phyloP scores from a whole-genome alignment of 2,113 vertebrate genomes.

The Melospiza georgiana region DNA sequence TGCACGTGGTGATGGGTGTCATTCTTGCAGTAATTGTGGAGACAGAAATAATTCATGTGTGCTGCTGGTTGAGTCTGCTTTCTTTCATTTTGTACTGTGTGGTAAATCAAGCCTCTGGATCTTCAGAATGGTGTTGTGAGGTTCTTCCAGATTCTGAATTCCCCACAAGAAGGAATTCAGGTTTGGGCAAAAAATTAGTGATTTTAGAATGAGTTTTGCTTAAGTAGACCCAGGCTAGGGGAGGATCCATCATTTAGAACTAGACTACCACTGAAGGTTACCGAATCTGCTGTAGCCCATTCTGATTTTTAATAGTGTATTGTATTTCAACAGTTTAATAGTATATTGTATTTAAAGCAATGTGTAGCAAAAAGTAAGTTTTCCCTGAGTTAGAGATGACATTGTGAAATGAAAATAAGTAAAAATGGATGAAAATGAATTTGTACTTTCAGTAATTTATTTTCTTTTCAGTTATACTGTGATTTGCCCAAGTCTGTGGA shows the following conservation, averaged over 20 bases:
- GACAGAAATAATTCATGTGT: not conserved
- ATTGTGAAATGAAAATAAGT: not conserved
- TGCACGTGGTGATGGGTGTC: constrained; percentile 2
- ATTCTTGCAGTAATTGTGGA: not conserved
- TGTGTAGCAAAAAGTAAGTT: not conserved
- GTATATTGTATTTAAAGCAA: not conserved
- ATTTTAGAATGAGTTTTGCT: no score
- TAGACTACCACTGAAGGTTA: not conserved
- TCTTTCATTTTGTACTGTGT: not conserved
- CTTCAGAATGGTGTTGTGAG: not conserved
- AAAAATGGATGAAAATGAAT: not conserved
- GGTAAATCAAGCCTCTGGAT: not conserved
- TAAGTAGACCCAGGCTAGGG: not conserved
- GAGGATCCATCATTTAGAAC: not conserved
- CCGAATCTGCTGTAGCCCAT: not conserved
- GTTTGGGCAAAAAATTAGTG: no score
- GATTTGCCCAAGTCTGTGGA: not conserved
- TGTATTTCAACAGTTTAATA: no score
- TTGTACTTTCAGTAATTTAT: not conserved
- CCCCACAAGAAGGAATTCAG: not conserved
- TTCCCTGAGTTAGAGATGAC: not conserved
- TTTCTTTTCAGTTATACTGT: not conserved
- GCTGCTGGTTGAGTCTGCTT: not conserved
- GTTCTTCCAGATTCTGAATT: not conserved
- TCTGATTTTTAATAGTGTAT: not conserved